Base-by-base conservation (phyloP, 92 coral and sea anemone species). In the Montipora capitata region DNA sequence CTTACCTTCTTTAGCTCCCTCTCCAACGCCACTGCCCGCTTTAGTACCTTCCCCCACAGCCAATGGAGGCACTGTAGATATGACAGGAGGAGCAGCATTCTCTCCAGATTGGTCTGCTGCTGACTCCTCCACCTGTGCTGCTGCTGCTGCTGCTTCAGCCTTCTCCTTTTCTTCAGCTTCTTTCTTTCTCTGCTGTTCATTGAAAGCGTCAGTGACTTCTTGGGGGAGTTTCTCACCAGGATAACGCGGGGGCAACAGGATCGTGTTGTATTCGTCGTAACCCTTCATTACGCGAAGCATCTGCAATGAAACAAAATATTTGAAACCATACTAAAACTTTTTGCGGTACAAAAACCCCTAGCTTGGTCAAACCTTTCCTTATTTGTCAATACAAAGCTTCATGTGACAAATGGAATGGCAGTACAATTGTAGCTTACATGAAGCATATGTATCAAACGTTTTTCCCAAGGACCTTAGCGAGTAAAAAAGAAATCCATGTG, bases 221-320 rank as follows among this genome's bases (percentile, higher is more conserved):
- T 89, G 87, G 14, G 99, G 98, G 8, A 97, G 95, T 86, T 94
- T 94, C 77, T 91, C 81, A 3, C 99, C 99, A 63, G 98, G 96
- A 40, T 92, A 88, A 2, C 99, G 91, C 17, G 99, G 99, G 12
- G 99, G 99, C 16, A 97, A 85, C 16, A 97, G 92, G 72, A 97
- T 97, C 16, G 98, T 97, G 87, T 97, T 97, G 94, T 94, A 96
- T 77, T 97, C 99, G 71, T 97, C 99, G 74, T 97, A 97, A 39
- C 99, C 99, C 77, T 97, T 97, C 98, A 97, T 96, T 7, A 93
- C 90, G 81, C 99, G 93, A 17, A 97, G 90, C 78, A 97, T 94
- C 99, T 96, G 88, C 3, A 77, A 70, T 12, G 35, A 27, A 27
- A 27, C 35, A 27, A 27, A 27, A 1, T 27, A 27, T 27, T 27